Conservation (phyloP, 2,888 invertebrate species). For the Autographa gamma region DNA sequence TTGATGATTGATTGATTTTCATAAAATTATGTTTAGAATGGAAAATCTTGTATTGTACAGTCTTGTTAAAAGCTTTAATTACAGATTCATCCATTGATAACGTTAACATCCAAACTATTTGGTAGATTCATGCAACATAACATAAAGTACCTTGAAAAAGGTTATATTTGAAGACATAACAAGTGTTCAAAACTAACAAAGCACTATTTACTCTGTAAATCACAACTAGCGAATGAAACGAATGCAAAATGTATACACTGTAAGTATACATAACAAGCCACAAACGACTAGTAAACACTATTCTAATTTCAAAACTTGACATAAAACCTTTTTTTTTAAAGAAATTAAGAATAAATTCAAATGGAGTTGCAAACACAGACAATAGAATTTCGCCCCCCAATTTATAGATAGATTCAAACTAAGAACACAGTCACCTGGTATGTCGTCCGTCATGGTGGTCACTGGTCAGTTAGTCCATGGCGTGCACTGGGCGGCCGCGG, state of each 20-base stretch:
- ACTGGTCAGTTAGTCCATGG: conserved; percentile 64
- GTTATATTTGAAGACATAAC: not conserved
- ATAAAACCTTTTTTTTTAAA: not conserved
- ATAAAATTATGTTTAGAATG: too few relatives aligned
- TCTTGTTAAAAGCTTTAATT: too few relatives aligned
- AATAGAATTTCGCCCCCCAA: conserved; percentile 15
- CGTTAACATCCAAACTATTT: too few relatives aligned
- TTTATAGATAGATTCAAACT: conserved; percentile 34
- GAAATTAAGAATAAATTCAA: conserved; percentile 8
- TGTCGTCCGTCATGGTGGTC: conserved; percentile 74
- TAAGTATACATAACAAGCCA: conserved; percentile 1
- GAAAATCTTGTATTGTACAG: too few relatives aligned
- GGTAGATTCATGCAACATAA: not conserved
- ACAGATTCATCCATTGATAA: too few relatives aligned
- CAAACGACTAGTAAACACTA: conserved; percentile 1
- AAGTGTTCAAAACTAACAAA: not conserved
- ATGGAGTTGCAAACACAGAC: conserved; percentile 11
- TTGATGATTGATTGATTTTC: too few relatives aligned
- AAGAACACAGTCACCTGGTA: conserved; percentile 78
- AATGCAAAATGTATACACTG: not conserved
- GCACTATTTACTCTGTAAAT: conserved; percentile 1
- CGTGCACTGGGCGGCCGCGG: conserved; percentile 76
- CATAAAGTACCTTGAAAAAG: not conserved
- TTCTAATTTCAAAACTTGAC: not conserved
- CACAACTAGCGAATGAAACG: not conserved